Conservation (phyloP, 2,113 vertebrate species). For the Megaceryle torquata region DNA sequence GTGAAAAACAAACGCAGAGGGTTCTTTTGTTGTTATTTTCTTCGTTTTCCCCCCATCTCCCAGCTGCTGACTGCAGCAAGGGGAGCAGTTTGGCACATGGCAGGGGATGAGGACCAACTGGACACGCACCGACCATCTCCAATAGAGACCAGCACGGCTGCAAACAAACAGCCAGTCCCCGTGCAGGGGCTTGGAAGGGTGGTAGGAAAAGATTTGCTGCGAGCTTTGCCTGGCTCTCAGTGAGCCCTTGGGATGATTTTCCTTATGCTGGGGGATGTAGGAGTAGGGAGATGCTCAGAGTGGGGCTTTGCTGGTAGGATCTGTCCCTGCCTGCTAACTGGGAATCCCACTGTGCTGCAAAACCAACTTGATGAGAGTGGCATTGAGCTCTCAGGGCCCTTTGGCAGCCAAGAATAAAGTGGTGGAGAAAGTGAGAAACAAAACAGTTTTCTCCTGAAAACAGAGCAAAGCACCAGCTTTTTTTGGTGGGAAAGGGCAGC, state of each 20-base stretch:
- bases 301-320: not conserved
- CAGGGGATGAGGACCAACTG: not conserved
- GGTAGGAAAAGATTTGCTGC: not conserved
- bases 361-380: accelerated
- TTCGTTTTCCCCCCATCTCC: not conserved
- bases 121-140: not conserved
- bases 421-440: not conserved
- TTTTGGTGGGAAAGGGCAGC: not conserved
- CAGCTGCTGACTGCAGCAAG: not conserved
- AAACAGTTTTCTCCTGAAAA: not conserved
- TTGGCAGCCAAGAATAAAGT: not conserved
- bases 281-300: not conserved
- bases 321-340: accelerated
- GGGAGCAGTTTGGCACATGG: not conserved
- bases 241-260: not conserved
- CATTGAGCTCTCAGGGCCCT: not conserved
- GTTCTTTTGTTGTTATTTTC: too few species aligned
- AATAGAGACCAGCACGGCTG: not conserved
- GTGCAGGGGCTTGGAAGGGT: not conserved
- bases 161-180: not conserved
- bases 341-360: not conserved
- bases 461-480: not conserved
- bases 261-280: not conserved
- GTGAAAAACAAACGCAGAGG: not conserved
- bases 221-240: not conserved